Base-by-base conservation (phyloP, 2,888 invertebrate genomes). In the Panopea generosa region DNA sequence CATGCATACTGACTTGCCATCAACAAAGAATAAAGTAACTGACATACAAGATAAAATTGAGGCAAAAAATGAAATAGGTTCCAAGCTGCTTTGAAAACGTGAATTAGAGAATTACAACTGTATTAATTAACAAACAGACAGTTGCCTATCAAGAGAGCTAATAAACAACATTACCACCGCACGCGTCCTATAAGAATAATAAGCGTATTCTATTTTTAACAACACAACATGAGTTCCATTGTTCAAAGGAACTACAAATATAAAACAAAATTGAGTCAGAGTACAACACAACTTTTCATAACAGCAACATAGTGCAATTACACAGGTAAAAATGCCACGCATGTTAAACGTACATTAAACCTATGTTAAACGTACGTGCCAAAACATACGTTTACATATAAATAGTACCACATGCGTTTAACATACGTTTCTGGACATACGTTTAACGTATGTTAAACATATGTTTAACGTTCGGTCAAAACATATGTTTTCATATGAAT, bases 1-100 rank as follows among this genome's bases (percentile, higher is more conserved):
- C 40, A 40, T 40, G 40, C 40, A 40, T 40, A 40, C 40, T 40
- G 40, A 40, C 40, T 40, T 40, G 40, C 40, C 40, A 40, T 40
- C 40, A 40, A 40, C 40, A 40, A 40, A 16, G 40, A 40, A 40
- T 40, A 40, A 40, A 40, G 40, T 40, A 40, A 40, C 40, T 40
- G 40, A 40, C 40, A 40, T 40, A 40, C 40, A 40, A 40, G 40
- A 40, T 40, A 40, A 40, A 40, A 40, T 11, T 40, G 40, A 40
- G 40, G 40, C 40, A 40, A 40, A 40, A 40, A 40, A 40, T 40
- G 40, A 40, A 40, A 40, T 40, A 40, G 40, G 40, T 40, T 40
- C 40, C 40, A 40, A 40, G 40, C 40, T 40, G 40, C 40, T 40
- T 40, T 40, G 40, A 40, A 40, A 40, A 40, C 40, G 40, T 40